Conservation (phyloP, 2,797 vertebrate species). For the Macropodus opercularis region DNA sequence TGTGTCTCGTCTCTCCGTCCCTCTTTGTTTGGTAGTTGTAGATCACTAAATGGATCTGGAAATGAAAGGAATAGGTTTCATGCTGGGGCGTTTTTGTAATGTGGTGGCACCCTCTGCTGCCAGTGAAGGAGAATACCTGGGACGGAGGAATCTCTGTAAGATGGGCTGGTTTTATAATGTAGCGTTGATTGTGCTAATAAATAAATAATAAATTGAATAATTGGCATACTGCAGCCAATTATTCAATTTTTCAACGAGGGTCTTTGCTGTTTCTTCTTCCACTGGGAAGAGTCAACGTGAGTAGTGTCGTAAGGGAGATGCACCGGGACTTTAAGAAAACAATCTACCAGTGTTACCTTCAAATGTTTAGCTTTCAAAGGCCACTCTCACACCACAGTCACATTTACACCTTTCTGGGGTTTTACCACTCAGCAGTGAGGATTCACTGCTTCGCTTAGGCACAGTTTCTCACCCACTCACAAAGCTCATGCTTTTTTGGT, state of each 20-base stretch:
- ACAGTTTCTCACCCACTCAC: slow-evolving; percentile 23
- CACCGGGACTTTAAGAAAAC: background rate
- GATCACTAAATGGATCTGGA: slow-evolving; percentile 21
- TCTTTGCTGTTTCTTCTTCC: slow-evolving; percentile 4
- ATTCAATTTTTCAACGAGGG: too few relatives aligned
- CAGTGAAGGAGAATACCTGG: slow-evolving; percentile 58
- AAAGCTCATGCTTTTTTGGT: slow-evolving; percentile 38
- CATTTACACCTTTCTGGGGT: slow-evolving; percentile 11
- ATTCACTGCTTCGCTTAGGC: slow-evolving; percentile 24
- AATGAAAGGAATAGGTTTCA: slow-evolving; percentile 21
- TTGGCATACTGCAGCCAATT: too few relatives aligned
- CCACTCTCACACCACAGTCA: slow-evolving; percentile 8
- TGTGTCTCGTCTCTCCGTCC: background rate
- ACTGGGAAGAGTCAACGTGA: background rate
- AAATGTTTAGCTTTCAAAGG: slow-evolving; percentile 19
- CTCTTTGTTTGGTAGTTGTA: slow-evolving; percentile 36
- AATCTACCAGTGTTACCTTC: slow-evolving; percentile 3
- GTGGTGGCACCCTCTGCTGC: slow-evolving; percentile 82
- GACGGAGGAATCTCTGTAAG: slow-evolving; percentile 7
- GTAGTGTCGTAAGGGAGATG: slow-evolving; percentile 9
- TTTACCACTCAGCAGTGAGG: slow-evolving; percentile 1
- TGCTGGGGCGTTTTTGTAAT: slow-evolving; percentile 52
- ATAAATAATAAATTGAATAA: too few relatives aligned
- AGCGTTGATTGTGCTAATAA: too few relatives aligned
- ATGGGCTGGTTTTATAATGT: slow-evolving; percentile 11